phyloP scores from a whole-genome alignment of 2,797 vertebrate genomes.

The Sebastes variabilis region DNA sequence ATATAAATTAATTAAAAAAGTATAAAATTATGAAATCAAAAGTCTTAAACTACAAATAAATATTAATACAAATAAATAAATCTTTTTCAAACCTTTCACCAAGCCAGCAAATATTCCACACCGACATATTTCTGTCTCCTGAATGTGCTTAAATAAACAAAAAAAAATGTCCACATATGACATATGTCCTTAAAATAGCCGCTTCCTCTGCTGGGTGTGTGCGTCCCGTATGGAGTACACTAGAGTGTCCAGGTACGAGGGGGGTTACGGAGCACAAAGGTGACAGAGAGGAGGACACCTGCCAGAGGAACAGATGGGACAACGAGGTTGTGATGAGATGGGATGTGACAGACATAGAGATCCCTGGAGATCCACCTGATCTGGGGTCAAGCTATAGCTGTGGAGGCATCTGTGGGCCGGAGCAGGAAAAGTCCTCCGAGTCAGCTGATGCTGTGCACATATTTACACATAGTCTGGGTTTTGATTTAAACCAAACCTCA shows the following conservation, averaged over 20 bases:
- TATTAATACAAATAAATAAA: not conserved
- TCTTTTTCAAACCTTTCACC: not conserved
- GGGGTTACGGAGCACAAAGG: constrained; percentile 28
- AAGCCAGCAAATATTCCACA: not conserved
- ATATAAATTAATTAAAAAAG: not conserved
- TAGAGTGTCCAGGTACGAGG: constrained; percentile 21
- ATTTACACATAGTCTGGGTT: not conserved
- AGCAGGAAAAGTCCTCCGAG: constrained; percentile 12
- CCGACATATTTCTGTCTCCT: not conserved
- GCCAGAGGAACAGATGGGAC: constrained; percentile 66
- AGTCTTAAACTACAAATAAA: not conserved
- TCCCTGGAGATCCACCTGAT: constrained; percentile 59
- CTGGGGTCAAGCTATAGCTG: constrained; percentile 42
- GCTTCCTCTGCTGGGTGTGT: constrained; percentile 4
- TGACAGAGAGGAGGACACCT: constrained; percentile 55
- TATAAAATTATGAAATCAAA: not conserved
- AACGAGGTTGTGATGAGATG: constrained; percentile 56
- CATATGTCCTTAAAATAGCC: constrained; percentile 48
- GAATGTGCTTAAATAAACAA: constrained; percentile 1
- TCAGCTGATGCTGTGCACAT: constrained; percentile 8
- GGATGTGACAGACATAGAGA: constrained; percentile 54
- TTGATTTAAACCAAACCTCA: not conserved
- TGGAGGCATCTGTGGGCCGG: constrained; percentile 45
- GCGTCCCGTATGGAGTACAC: constrained; percentile 23
- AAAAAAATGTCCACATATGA: not conserved